A percentile compares a stretch with the other conserved stretches of the same genome.
Conservation (phyloP, 2,888 invertebrate genomes). For the Latrodectus hesperus region DNA sequence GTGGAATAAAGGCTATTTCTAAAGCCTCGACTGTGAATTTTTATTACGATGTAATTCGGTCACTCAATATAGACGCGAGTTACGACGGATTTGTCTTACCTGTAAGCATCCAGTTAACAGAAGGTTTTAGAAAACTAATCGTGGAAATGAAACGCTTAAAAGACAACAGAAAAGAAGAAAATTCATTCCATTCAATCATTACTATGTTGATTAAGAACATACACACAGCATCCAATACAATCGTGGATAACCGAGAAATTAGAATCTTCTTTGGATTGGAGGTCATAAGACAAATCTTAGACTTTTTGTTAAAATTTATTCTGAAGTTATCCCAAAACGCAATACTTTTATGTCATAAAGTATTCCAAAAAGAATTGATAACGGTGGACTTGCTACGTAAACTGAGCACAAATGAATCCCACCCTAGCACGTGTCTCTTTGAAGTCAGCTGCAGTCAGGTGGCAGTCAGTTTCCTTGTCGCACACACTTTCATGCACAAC, state of each 20-base stretch:
- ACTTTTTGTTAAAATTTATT: conserved; percentile 9
- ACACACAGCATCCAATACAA: neutral
- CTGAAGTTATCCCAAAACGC: neutral
- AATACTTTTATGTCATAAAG: conserved; percentile 27
- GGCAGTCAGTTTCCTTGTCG: conserved; percentile 16
- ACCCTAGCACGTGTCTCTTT: neutral
- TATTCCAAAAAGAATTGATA: conserved; percentile 40
- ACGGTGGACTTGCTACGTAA: conserved; percentile 5
- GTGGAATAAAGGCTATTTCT: neutral
- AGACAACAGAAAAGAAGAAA: neutral
- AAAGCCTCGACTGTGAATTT: conserved; percentile 3
- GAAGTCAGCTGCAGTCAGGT: conserved; percentile 24
- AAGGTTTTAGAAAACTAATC: neutral
- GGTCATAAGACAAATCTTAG: neutral
- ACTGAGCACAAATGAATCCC: neutral
- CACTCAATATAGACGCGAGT: conserved; percentile 1
- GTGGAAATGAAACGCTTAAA: neutral
- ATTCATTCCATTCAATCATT: neutral
- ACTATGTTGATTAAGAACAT: neutral
- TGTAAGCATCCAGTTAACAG: neutral
- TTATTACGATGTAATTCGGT: conserved; percentile 22
- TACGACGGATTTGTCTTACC: neutral
- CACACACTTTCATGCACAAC: conserved; percentile 32
- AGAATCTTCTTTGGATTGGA: neutral
- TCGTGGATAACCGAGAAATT: neutral